These are phyloP conservation scores for Frankliniella fusca DNA, from an alignment of 2,888 invertebrate genomes.

Conservation along the genomic window DNA sequence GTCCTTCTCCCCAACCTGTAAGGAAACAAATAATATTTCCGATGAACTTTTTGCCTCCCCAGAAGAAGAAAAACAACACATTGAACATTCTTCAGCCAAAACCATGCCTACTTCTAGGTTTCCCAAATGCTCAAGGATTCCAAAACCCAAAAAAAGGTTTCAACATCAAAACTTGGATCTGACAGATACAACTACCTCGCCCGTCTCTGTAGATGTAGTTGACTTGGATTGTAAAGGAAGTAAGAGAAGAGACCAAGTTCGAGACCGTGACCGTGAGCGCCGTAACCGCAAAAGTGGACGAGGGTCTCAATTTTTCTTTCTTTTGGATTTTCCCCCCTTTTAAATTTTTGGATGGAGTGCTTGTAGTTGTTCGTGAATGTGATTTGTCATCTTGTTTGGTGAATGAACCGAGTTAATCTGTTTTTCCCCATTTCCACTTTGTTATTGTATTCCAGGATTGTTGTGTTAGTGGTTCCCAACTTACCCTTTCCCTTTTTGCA, in stretches of 20 bases:
- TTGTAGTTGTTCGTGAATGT: neutral
- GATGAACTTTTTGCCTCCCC: no score
- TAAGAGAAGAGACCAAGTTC: neutral
- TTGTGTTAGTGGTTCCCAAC: no score
- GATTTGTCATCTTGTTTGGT: neutral
- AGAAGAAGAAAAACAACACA: no score
- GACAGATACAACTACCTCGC: neutral
- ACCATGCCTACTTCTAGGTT: neutral
- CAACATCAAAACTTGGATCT: neutral
- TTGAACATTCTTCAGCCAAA: neutral
- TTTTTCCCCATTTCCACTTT: no score
- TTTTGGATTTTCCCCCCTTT: neutral
- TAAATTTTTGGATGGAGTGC: neutral
- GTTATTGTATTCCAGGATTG: no score
- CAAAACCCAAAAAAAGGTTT: neutral
- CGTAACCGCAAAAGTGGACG: neutral
- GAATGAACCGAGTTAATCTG: no score
- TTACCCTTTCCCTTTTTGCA: no score
- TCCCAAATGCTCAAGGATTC: neutral
- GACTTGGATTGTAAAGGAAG: neutral
- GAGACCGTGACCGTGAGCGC: neutral
- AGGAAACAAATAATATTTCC: no score
- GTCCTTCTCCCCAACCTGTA: no score
- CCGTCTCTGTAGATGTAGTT: neutral
- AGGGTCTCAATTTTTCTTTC: neutral